Evolutionary conservation across 2,888 invertebrate genomes (phyloP), one percentile per base, ranked within the genome.

Genomic region (Dryomyza anilis): DNA sequence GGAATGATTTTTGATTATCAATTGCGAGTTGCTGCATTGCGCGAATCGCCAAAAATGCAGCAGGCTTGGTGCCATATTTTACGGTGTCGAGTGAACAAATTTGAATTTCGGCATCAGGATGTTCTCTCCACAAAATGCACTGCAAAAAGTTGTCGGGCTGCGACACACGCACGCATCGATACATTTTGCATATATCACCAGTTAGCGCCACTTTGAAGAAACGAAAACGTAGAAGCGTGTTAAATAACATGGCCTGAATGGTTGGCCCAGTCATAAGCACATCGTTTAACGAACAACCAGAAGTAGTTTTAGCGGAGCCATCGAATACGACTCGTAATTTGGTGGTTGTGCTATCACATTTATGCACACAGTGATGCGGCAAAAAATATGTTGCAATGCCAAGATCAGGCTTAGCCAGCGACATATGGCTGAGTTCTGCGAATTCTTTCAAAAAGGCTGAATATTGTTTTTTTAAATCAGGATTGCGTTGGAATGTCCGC

Each of bases 231-330:
- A 69, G 58, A 14, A 63, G 33, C 19, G 60, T 64, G 12, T 59
- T 63, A n/a, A 65, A 27, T 43, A 65, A 58, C n/a, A 59, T 36
- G 23, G 53, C 53, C 30, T 67, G 63, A 21, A 67, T 67, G 8
- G 60, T 63, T n/a, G 66, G 64, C 8, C 68, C 63, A 7, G 63
- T 65, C 64, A 66, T 65, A 39, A 65, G 39, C 14, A 61, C 46
- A 4, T 65, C 65, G 30, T 62, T 69, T 4, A 66, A 43, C 12
- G 67, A 65, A 16, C 33, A 10, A n/a, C n/a, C n/a, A n/a, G n/a
- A n/a, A n/a, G n/a, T n/a, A n/a, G n/a, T n/a, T n/a, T n/a, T n/a
- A n/a, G n/a, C n/a, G n/a, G n/a, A n/a, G n/a, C n/a, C n/a, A n/a
- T n/a, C n/a, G n/a, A n/a, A n/a, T n/a, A n/a, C n/a, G n/a, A n/a